phyloP scores from a whole-genome alignment of 2,888 invertebrate genomes.

The Agriopis marginaria region DNA sequence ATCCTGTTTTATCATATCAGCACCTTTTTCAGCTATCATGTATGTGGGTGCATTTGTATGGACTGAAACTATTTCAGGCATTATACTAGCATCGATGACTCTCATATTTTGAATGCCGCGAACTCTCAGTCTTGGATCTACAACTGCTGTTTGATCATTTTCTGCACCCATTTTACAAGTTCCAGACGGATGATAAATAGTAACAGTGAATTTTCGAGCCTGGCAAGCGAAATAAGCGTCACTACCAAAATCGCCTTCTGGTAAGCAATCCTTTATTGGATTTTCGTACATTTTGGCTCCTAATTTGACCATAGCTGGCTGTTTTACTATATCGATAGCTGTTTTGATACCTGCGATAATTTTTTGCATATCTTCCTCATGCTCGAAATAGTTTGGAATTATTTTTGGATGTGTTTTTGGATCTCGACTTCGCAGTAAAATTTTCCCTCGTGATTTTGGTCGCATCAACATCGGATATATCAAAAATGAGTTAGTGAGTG shows the following conservation, averaged over 20 bases:
- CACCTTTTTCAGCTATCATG: slow-evolving; percentile 93
- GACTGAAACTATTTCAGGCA: slow-evolving; percentile 91
- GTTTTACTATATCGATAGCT: slow-evolving; percentile 49
- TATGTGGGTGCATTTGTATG: slow-evolving; percentile 92
- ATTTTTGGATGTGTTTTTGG: slow-evolving; percentile 90
- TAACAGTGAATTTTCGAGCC: slow-evolving; percentile 82
- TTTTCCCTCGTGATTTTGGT: slow-evolving; percentile 89
- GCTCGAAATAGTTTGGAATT: slow-evolving; percentile 92
- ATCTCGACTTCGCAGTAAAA: slow-evolving; percentile 88
- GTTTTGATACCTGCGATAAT: slow-evolving; percentile 88
- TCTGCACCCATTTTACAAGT: slow-evolving; percentile 89
- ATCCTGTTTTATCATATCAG: slow-evolving; percentile 89
- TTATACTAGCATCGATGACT: slow-evolving; percentile 92
- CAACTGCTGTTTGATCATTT: slow-evolving; percentile 86
- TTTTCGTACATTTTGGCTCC: background rate
- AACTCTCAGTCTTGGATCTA: slow-evolving; percentile 87
- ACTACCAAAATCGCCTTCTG: slow-evolving; percentile 80
- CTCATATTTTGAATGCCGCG: slow-evolving; percentile 85
- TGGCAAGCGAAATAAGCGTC: slow-evolving; percentile 88
- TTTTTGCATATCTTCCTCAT: slow-evolving; percentile 86
- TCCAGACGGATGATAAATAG: slow-evolving; percentile 89
- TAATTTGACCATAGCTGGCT: slow-evolving; percentile 1
- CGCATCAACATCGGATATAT: slow-evolving; percentile 66
- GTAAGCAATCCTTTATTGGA: slow-evolving; percentile 1
- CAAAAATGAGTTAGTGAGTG: background rate